Conservation (phyloP, 2,888 invertebrate genomes). For the Athalia rosae region DNA sequence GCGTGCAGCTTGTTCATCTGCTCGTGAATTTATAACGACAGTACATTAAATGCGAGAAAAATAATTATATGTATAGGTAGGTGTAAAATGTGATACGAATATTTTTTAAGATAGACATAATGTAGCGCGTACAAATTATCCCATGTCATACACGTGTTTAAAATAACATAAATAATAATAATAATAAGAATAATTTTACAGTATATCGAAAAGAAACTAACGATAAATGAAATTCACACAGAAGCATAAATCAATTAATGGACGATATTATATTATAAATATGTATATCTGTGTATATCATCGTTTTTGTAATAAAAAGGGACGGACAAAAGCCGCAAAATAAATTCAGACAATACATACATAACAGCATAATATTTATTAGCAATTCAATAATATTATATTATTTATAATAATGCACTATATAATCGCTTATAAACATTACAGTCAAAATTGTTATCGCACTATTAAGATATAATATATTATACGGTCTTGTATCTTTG, state of each 20-base stretch:
- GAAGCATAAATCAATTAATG: conserved; percentile 21
- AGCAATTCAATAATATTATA: conserved; percentile 67
- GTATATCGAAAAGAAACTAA: not conserved
- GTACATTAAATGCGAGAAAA: conserved; percentile 8
- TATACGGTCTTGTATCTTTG: too few relatives aligned
- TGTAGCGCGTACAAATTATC: too few relatives aligned
- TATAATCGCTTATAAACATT: conserved; percentile 64
- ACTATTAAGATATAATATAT: conserved; percentile 23
- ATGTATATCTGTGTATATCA: too few relatives aligned
- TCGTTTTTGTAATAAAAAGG: conserved; percentile 51
- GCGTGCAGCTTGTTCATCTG: conserved; percentile 6
- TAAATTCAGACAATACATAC: conserved; percentile 71
- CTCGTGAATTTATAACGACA: conserved; percentile 39
- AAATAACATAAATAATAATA: conserved; percentile 13
- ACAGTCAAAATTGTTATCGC: conserved; percentile 40
- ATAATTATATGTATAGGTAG: not conserved
- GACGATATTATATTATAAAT: too few relatives aligned
- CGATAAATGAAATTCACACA: conserved; percentile 4
- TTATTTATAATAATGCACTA: conserved; percentile 68
- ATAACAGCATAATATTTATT: conserved; percentile 72
- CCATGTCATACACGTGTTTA: too few relatives aligned
- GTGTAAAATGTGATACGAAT: not conserved
- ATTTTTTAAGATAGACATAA: too few relatives aligned
- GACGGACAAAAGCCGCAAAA: conserved; percentile 68
- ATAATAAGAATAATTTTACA: conserved; percentile 11